Evolutionary conservation across 2,113 vertebrate species (phyloP).

Genomic region (Candoia aspera): DNA sequence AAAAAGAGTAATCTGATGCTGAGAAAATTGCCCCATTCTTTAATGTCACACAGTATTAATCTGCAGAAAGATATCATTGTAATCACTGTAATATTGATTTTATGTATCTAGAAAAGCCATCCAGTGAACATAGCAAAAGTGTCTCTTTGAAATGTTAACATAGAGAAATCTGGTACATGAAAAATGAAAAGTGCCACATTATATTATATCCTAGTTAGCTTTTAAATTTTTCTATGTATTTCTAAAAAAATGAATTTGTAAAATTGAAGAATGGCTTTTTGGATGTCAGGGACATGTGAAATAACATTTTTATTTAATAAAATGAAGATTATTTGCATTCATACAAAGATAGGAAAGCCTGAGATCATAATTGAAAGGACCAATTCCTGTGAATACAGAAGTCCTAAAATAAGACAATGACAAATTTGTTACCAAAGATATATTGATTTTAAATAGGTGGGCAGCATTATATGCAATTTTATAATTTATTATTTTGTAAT

Average conservation of each 20-base stretch:
- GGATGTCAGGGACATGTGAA: neutral
- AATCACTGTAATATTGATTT: constrained; percentile 6
- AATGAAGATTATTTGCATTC: neutral
- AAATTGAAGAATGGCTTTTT: neutral
- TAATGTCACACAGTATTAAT: neutral
- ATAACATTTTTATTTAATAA: neutral
- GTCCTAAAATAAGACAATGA: neutral
- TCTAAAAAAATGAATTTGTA: neutral
- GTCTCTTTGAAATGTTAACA: neutral
- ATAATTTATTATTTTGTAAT: neutral
- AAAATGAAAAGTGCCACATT: neutral
- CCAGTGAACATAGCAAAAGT: neutral
- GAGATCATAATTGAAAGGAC: neutral
- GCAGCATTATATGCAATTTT: neutral
- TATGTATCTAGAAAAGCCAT: neutral
- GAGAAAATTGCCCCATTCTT: neutral
- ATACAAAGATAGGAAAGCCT: neutral
- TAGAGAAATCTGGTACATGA: neutral
- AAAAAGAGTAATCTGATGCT: neutral
- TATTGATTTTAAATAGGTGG: neutral
- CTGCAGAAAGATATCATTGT: neutral
- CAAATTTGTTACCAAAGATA: neutral
- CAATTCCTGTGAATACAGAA: neutral
- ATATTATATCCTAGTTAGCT: neutral
- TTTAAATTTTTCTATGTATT: neutral